Percentiles rank a stretch among this genome's conserved stretches.
Evolutionary conservation across 2,113 vertebrate genomes (phyloP).

Genomic region (Artemisiospiza belli): DNA sequence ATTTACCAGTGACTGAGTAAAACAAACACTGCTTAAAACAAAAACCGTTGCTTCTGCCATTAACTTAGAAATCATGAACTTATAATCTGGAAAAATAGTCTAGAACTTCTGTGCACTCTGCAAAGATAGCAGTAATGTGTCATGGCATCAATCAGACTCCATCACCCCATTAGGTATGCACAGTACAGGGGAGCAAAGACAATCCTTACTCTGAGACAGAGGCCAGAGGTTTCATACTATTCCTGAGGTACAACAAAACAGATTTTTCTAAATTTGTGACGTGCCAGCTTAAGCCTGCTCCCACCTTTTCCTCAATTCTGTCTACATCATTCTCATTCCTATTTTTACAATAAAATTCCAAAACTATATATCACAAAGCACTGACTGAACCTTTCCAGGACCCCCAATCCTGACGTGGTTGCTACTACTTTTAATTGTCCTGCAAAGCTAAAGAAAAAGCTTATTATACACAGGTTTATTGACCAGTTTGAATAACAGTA

Average conservation of each 20-base stretch:
- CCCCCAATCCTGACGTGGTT: background rate
- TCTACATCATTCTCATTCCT: background rate
- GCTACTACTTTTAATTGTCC: background rate
- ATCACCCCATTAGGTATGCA: background rate
- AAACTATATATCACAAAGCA: background rate
- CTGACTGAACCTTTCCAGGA: background rate
- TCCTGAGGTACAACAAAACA: background rate
- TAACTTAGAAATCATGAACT: background rate
- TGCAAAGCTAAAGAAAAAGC: background rate
- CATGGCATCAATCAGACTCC: background rate
- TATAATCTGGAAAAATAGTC: background rate
- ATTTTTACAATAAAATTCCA: conserved; percentile 43
- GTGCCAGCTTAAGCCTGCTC: background rate
- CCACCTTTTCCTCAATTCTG: background rate
- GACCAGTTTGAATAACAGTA: background rate
- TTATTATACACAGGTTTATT: background rate
- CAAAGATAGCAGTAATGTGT: background rate
- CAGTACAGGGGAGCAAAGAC: background rate
- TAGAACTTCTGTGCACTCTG: background rate
- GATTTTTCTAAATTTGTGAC: background rate
- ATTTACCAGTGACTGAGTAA: background rate
- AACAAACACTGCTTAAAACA: background rate
- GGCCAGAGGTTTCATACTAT: background rate
- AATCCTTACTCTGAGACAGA: background rate
- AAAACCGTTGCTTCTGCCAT: background rate